Evolutionary conservation across 2,888 invertebrate genomes (phyloP), one percentile per base, ranked within the genome.

Genomic region (Entomobrya proxima): DNA sequence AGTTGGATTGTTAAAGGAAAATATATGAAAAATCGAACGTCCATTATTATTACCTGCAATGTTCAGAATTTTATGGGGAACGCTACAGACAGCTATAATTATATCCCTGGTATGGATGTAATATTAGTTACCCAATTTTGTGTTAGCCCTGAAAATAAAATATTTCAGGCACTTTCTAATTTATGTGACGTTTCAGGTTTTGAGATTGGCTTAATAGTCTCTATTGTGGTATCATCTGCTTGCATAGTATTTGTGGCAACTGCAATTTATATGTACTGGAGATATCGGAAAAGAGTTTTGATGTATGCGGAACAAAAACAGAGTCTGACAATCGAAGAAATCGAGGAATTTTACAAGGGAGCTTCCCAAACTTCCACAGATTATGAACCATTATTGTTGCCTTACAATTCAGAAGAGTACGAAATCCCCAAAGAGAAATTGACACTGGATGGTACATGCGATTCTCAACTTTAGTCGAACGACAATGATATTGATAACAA

Each of bases 261-360:
- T 2, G n/a, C 52, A 0, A 58, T 13, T 11, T 5, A 77, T 2
- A 15, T 83, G 40, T 84, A 77, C 47, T 74, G 78, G 78, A 58
- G 72, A 27, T 72, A 78, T 37, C 30, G 74, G 6, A 52, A 30
- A n/a, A 78, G 74, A 11, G n/a, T 61, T 0, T n/a, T 21, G 0
- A 18, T 64, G 11, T 81, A 74, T 15, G 13, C 13, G n/a, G 5
- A 52, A n/a, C 61, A 35, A 27, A 18, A 52, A 35, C 4, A 24
- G 21, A 50, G 50, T 27, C 32, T 50, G 4, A 52, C 55, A 0
- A 11, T 27, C 15, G 84, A 78, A 37, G 84, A 84, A 18, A 72
- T 84, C 1, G 13, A 72, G n/a, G 84, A 77, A 21, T 84, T 84
- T 64, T 84, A 84, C 69, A 50, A 40, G 18, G 84, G 84, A 13